These are phyloP conservation scores for Scytalopus superciliaris DNA, from an alignment of 2,113 vertebrate species.

Conservation along the genomic window DNA sequence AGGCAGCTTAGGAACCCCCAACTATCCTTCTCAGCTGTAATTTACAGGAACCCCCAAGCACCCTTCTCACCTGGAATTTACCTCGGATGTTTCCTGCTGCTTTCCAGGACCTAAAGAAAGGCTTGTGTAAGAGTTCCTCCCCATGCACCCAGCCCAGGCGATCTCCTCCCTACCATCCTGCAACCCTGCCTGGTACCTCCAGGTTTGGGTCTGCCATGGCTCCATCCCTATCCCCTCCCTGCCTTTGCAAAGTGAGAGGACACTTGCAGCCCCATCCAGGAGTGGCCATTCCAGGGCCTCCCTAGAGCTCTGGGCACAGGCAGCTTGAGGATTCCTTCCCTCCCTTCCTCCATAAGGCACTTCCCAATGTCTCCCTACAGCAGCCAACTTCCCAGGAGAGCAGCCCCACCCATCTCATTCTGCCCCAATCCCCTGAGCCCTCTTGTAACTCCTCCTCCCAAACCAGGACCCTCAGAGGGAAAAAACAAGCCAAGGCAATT, in stretches of 20 bases:
- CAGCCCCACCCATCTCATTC: neutral
- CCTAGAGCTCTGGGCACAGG: neutral
- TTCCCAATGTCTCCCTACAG: neutral
- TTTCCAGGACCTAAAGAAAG: neutral
- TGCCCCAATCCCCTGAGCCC: neutral
- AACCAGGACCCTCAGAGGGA: neutral
- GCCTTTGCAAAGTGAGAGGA: neutral
- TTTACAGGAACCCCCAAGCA: too few relatives aligned
- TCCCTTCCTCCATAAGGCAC: neutral
- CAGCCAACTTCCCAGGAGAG: neutral
- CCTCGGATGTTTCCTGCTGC: neutral
- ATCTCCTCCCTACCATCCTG: accelerated
- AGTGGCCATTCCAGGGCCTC: neutral
- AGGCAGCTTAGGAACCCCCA: neutral
- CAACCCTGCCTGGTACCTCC: accelerated
- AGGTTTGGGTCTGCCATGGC: neutral
- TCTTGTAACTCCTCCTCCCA: neutral
- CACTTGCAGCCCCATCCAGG: neutral
- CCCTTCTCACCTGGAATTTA: neutral
- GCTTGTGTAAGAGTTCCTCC: neutral
- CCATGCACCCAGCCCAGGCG: neutral
- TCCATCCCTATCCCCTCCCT: neutral
- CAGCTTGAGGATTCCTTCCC: neutral
- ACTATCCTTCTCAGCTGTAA: accelerated
- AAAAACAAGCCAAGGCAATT: neutral